phyloP scores from a whole-genome alignment of 2,113 vertebrate species.

The Nothocercus nigrocapillus region DNA sequence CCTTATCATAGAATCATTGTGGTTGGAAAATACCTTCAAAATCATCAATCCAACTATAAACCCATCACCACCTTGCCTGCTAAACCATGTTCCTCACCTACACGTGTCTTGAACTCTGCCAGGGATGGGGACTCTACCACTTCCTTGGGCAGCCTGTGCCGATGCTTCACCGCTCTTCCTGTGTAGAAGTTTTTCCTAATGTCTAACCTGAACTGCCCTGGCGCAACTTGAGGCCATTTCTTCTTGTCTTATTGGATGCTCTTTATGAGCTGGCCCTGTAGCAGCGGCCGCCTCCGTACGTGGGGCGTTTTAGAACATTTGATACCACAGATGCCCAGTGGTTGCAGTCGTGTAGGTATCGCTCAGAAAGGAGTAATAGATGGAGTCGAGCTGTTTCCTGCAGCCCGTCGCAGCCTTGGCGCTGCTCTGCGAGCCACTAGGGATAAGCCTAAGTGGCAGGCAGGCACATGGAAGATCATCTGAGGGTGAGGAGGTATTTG shows the following conservation, averaged over 20 bases:
- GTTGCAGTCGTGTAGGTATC: not conserved
- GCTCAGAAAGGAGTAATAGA: constrained; percentile 11
- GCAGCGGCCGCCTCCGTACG: not conserved
- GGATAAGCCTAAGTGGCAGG: not conserved
- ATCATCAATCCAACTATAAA: too few species aligned
- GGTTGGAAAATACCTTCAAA: too few species aligned
- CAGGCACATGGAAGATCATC: not conserved
- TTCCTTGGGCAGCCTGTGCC: too few species aligned
- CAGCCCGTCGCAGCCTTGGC: not conserved
- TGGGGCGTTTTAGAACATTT: not conserved
- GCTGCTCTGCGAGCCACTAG: not conserved
- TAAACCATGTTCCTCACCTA: too few species aligned
- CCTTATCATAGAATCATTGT: not conserved
- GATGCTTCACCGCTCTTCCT: too few species aligned
- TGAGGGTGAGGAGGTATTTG: not conserved
- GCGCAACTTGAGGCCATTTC: too few species aligned
- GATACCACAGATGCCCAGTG: not conserved
- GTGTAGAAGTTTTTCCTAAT: too few species aligned
- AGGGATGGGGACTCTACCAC: too few species aligned
- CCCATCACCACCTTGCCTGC: too few species aligned
- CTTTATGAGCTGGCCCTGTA: not conserved
- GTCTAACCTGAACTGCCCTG: too few species aligned
- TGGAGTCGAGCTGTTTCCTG: constrained; percentile 6
- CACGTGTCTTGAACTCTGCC: too few species aligned
- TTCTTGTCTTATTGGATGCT: too few species aligned